A percentile compares a stretch with the other conserved stretches of the same genome.
Conservation (phyloP, 2,888 invertebrate genomes). For the Xestia c-nigrum region DNA sequence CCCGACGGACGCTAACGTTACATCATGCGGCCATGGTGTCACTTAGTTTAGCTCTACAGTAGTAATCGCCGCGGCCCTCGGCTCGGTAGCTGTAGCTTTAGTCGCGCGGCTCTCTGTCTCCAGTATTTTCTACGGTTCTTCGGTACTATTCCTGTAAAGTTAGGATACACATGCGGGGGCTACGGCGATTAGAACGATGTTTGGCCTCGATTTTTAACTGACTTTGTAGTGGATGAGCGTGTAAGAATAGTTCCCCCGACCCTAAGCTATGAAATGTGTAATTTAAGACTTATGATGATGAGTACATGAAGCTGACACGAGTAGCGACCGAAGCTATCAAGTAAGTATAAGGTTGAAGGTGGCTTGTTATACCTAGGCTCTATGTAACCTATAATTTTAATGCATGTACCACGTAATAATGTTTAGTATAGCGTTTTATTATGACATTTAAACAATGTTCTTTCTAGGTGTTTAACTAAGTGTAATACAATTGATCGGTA, state of each 20-base stretch:
- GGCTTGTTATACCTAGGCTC: constrained; percentile 78
- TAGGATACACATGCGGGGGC: constrained; percentile 65
- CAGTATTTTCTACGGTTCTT: constrained; percentile 53
- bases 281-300: constrained; percentile 76
- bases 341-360: constrained; percentile 76
- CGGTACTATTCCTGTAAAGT: constrained; percentile 53
- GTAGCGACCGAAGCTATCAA: constrained; percentile 65
- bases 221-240: constrained; percentile 75
- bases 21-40: constrained; percentile 90
- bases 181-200: constrained; percentile 81
- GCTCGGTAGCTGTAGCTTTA: constrained; percentile 27
- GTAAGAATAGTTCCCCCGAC: constrained; percentile 76
- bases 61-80: constrained; percentile 80
- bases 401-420: constrained; percentile 76
- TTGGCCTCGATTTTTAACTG: constrained; percentile 89
- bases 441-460: constrained; percentile 71
- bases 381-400: constrained; percentile 77
- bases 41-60: constrained; percentile 80
- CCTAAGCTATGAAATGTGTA: constrained; percentile 89
- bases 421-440: constrained; percentile 77
- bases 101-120: constrained; percentile 47
- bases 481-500: constrained; percentile 80
- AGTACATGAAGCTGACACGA: constrained; percentile 67
- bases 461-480: constrained; percentile 76
- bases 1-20: constrained; percentile 80